Evolutionary conservation across 2,113 vertebrate species (phyloP), one percentile per base, ranked within the genome.

Genomic region (Plotosus lineatus): DNA sequence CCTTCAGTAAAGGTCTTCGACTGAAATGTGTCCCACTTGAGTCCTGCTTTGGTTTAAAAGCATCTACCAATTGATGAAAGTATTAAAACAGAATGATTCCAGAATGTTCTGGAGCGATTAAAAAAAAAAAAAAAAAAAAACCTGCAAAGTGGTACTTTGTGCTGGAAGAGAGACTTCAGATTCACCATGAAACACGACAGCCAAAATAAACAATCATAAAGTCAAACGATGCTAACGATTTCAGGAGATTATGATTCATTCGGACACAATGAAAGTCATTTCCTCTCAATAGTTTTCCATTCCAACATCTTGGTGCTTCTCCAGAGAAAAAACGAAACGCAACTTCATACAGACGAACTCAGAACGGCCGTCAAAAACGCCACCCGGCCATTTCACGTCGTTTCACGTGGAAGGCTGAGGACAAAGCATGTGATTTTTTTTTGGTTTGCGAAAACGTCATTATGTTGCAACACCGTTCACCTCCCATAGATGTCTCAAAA

Each of bases 211-310:
- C 11, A n/a, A 38, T 42, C 38, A 36, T 56, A 38, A 42, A 26
- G 38, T n/a, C 4, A 42, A 68, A 26, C 1, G 31, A 23, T n/a
- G 7, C 4, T 23, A n/a, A n/a, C n/a, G 12, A 75, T 42, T 26
- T 23, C 12, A 31, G 80, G 81, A 83, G 78, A 84, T 86, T 78
- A 84, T 60, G 79, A 75, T 56, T 26, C 50, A 31, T 83, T 50
- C 51, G 19, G 36, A n/a, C n/a, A n/a, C 8, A 38, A 17, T 33
- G 58, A 10, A 33, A 33, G 17, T 17, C 31, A 36, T 44, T 44
- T 26, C 2, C 38, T 44, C 2, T 28, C 23, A 26, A 4, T 10
- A 12, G 4, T 8, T 11, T 40, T 23, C 14, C 36, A 3, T 7
- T 11, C 5, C 23, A 19, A 65, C 8, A 0, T 65, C 33, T 26